These are phyloP conservation scores for Botia almorhae DNA, from an alignment of 2,797 vertebrate genomes.

Conservation along the genomic window DNA sequence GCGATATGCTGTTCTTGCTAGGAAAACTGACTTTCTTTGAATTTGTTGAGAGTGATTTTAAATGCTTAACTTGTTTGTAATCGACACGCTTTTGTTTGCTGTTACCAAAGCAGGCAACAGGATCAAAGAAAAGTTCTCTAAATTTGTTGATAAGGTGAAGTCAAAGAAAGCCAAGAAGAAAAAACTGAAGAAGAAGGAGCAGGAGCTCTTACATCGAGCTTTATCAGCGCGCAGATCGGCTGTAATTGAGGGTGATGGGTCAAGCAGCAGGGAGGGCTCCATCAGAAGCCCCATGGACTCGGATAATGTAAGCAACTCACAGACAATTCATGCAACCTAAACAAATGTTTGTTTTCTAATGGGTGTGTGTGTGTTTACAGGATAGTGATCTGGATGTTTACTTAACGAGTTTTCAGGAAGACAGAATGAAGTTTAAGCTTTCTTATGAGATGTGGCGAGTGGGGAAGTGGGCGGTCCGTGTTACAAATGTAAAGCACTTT, in stretches of 20 bases:
- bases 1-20: no score
- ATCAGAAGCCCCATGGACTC: conserved; percentile 64
- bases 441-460: conserved; percentile 81
- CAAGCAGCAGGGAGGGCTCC: conserved; percentile 66
- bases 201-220: conserved; percentile 48
- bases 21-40: not conserved
- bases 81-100: not conserved
- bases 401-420: conserved; percentile 70
- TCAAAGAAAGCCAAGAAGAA: conserved; percentile 72
- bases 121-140: conserved; percentile 71
- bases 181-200: conserved; percentile 68
- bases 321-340: not conserved
- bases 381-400: conserved; percentile 72
- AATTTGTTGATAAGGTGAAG: conserved; percentile 72
- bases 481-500: conserved; percentile 74
- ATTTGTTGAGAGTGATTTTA: conserved; percentile 30
- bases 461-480: conserved; percentile 77
- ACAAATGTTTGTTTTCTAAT: conserved; percentile 28
- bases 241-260: conserved; percentile 42
- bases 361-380: conserved; percentile 60
- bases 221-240: conserved; percentile 35
- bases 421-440: conserved; percentile 81
- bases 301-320: conserved; percentile 65
- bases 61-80: conserved; percentile 26
- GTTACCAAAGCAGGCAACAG: conserved; percentile 67